These are phyloP conservation scores for Mizuhopecten yessoensis DNA, from an alignment of 1,140 invertebrate species.

Conservation along the genomic window DNA sequence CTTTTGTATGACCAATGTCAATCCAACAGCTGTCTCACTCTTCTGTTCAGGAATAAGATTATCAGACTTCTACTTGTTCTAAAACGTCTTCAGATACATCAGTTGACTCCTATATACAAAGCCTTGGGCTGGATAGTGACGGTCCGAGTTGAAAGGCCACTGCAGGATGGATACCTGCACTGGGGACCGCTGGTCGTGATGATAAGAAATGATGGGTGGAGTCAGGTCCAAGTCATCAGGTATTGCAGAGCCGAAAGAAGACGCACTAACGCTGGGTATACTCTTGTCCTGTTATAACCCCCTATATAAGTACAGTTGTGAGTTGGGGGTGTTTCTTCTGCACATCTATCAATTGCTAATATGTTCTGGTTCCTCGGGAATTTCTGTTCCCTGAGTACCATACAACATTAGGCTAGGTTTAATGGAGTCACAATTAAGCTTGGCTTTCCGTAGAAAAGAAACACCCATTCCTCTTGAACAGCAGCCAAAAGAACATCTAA, in stretches of 20 bases:
- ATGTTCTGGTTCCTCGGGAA: neutral
- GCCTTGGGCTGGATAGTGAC: neutral
- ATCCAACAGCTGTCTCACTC: neutral
- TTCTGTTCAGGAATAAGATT: neutral
- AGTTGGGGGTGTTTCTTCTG: conserved; percentile 16
- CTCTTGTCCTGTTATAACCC: conserved; percentile 30
- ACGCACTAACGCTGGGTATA: neutral
- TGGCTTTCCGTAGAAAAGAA: conserved; percentile 41
- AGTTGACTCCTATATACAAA: neutral
- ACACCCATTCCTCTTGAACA: conserved; percentile 8
- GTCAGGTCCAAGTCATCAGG: conserved; percentile 36
- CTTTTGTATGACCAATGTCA: neutral
- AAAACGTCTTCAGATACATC: neutral
- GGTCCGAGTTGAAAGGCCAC: neutral
- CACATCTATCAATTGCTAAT: conserved; percentile 36
- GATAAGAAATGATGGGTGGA: neutral
- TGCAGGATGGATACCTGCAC: neutral
- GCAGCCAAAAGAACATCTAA: neutral
- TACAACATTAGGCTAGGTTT: conserved; percentile 46
- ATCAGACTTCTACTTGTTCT: neutral
- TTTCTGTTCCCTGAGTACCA: conserved; percentile 46
- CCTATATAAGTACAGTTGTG: neutral
- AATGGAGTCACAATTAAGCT: conserved; percentile 48
- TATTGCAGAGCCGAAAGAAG: neutral
- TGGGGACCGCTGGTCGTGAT: neutral